A percentile compares a stretch with the other conserved stretches of the same genome.
These are phyloP conservation scores for Standfussiana lucernea DNA, from an alignment of 2,888 invertebrate genomes.

Conservation along the genomic window DNA sequence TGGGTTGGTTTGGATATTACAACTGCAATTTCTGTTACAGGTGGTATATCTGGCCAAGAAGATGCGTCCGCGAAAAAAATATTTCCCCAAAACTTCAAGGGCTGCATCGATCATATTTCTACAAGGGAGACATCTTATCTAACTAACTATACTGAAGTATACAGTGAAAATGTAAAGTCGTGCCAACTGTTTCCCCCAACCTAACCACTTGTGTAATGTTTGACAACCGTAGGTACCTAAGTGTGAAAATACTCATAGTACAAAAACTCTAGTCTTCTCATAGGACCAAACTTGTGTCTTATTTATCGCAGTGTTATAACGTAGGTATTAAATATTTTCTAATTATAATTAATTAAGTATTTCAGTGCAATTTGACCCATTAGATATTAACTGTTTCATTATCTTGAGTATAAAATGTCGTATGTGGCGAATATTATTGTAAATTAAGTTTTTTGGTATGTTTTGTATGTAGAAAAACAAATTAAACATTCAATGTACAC, in stretches of 20 bases:
- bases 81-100: constrained; percentile 90
- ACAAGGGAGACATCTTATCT: constrained; percentile 78
- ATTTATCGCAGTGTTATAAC: constrained; percentile 44
- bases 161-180: constrained; percentile 86
- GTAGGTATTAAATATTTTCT: constrained; percentile 38
- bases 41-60: constrained; percentile 89
- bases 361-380: constrained; percentile 38
- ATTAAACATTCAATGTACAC: constrained; percentile 89
- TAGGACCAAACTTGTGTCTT: constrained; percentile 71
- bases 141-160: constrained; percentile 81
- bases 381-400: constrained; percentile 16
- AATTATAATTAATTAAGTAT: constrained; percentile 19
- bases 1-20: neutral
- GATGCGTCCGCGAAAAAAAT: constrained; percentile 84
- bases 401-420: neutral
- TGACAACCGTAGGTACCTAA: constrained; percentile 43
- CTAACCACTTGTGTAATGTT: constrained; percentile 59
- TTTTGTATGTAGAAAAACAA: constrained; percentile 78
- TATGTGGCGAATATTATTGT: constrained; percentile 29
- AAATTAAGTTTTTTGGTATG: constrained; percentile 63
- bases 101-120: constrained; percentile 91
- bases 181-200: constrained; percentile 86
- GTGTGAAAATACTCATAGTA: constrained; percentile 79
- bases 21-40: constrained; percentile 73
- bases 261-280: constrained; percentile 85